Conservation (phyloP, 2,797 vertebrate species). For the Mormyrops boulengeri region DNA sequence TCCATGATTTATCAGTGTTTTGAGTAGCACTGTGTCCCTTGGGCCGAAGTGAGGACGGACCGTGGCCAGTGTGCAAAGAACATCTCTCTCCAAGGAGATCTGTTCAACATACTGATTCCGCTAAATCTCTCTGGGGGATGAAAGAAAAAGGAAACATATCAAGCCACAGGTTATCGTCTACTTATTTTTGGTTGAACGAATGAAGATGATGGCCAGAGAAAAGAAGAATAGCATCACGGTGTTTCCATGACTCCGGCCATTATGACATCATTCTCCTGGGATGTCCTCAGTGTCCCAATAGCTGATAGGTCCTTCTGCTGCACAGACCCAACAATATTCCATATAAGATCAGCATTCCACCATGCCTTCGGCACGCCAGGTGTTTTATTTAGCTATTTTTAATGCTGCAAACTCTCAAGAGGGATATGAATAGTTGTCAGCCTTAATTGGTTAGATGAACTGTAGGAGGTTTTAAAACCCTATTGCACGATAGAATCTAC, state of each 20-base stretch:
- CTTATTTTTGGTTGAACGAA: background rate
- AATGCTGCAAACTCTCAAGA: background rate
- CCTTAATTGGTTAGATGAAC: background rate
- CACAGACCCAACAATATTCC: background rate
- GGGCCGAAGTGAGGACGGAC: background rate
- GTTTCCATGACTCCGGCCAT: background rate
- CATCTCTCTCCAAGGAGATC: background rate
- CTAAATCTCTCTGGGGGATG: background rate
- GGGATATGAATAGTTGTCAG: background rate
- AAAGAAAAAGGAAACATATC: background rate
- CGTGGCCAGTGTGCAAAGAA: background rate
- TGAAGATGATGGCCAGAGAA: background rate
- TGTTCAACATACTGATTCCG: background rate
- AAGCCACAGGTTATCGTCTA: background rate
- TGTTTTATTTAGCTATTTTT: background rate
- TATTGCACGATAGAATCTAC: background rate
- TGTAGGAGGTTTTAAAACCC: background rate
- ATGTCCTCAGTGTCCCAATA: background rate
- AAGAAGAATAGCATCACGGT: background rate
- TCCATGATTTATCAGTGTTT: background rate
- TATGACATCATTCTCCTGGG: background rate
- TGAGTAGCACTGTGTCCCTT: background rate
- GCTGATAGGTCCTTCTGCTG: background rate
- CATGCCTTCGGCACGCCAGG: background rate
- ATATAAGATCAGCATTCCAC: background rate